Evolutionary conservation across 2,113 vertebrate species (phyloP).

Genomic region (Melanocharis versteri): DNA sequence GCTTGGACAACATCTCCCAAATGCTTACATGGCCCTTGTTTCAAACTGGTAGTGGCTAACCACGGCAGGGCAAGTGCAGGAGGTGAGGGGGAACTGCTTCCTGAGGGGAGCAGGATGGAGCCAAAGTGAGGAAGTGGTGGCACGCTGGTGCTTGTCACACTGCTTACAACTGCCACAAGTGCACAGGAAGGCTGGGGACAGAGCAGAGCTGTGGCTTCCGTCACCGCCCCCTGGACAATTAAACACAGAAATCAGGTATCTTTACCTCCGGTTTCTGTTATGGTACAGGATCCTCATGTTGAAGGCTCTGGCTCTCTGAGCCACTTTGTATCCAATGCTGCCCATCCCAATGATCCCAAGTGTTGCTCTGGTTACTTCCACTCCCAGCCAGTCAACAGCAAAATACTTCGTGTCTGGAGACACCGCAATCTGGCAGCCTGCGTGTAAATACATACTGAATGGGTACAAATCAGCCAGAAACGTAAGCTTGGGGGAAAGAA

Average conservation of each 20-base stretch:
- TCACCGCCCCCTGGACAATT: not conserved
- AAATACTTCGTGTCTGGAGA: constrained; percentile 45
- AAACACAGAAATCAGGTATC: accelerated
- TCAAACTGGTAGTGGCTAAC: not conserved
- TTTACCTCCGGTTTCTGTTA: constrained; percentile 71
- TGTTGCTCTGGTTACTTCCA: constrained; percentile 56
- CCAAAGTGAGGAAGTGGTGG: not conserved
- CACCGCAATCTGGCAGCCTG: constrained; percentile 49
- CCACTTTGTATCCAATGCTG: constrained; percentile 70
- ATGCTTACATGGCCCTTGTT: not conserved
- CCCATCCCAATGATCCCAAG: constrained; percentile 77
- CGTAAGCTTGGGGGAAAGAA: accelerated
- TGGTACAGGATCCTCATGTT: constrained; percentile 75
- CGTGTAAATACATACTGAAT: not conserved
- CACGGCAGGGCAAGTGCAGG: not conserved
- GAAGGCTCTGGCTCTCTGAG: constrained; percentile 71
- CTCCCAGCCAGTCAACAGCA: constrained; percentile 60
- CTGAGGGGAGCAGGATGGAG: not conserved
- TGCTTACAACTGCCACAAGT: not conserved
- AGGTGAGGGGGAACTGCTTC: not conserved
- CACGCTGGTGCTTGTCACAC: not conserved
- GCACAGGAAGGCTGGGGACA: not conserved
- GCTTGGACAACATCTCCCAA: not conserved
- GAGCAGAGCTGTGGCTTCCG: not conserved
- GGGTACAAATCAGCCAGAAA: not conserved